Base-by-base conservation (phyloP, 2,797 vertebrate genomes). In the Schizopygopsis pylzovi region DNA sequence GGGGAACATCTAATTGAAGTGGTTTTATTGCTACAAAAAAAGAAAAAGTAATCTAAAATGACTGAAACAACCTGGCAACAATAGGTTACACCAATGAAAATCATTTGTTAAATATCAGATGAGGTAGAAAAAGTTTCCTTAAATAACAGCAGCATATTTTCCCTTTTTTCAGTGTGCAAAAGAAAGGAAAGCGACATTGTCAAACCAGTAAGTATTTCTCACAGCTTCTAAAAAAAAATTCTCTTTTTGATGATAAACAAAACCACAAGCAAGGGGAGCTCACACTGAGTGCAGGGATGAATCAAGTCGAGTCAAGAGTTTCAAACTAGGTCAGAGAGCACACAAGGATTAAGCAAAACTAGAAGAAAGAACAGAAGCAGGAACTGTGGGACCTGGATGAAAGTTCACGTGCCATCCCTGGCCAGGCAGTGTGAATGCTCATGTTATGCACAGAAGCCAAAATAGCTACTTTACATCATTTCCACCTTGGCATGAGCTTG, bases 281-380 rank as follows among this genome's bases (percentile, higher is more conserved):
- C 39, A 82, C 82, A 70, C 68, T 78, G 86, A 25, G 85, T 56
- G 78, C 52, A 81, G 28, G 47, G 54, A 80, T 81, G 65, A 86
- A 80, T 80, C 84, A 63, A 63, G 37, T 65, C 47, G 70, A 87
- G 84, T 25, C 39, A 56, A 76, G 86, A 89, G 84, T 86, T 86
- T 86, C 65, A 87, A 90, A 89, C 79, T 90, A 88, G 90, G 90
- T 89, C 88, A 89, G 84, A 41, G 87, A 85, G 87, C 83, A 83
- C 56, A 82, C 76, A 79, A 20, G 84, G 87, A 86, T 84, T 77
- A 61, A 85, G 79, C 37, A 68, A 56, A 81, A 85, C 80, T n/a
- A 45, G 82, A 86, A 85, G 73, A 78, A 28, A 18, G 71, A 81
- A 61, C 76, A 47, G 72, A 59, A 73, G 70, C 59, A 22, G 71